These are phyloP conservation scores for Orius insidiosus DNA, from an alignment of 1,140 invertebrate genomes.

Conservation along the genomic window DNA sequence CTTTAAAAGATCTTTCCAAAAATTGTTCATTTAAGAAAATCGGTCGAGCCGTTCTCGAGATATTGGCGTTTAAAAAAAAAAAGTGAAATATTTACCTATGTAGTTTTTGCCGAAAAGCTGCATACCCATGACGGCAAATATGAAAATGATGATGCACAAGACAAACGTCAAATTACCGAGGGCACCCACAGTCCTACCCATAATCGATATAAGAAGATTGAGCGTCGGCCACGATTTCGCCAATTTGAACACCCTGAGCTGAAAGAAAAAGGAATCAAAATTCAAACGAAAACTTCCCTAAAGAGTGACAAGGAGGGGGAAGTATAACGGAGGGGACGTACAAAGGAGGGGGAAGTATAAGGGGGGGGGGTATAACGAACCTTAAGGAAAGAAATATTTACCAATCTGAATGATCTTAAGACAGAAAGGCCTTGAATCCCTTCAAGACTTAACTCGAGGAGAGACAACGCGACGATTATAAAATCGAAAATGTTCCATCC, in stretches of 20 bases:
- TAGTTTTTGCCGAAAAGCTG: slow-evolving; percentile 92
- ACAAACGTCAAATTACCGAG: slow-evolving; percentile 96
- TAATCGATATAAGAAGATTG: slow-evolving; percentile 95
- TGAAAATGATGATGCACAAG: slow-evolving; percentile 95
- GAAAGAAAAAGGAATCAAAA: slow-evolving; percentile 27
- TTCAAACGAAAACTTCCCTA: too few relatives aligned
- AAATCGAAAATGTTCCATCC: slow-evolving; percentile 99
- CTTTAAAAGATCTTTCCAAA: too few relatives aligned
- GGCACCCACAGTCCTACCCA: slow-evolving; percentile 93
- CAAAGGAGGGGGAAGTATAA: too few relatives aligned
- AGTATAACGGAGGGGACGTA: too few relatives aligned
- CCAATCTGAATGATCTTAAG: slow-evolving; percentile 93
- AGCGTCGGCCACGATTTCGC: slow-evolving; percentile 98
- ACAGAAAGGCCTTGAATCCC: slow-evolving; percentile 90
- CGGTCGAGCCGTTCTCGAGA: too few relatives aligned
- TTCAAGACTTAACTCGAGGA: slow-evolving; percentile 82
- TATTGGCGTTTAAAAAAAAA: too few relatives aligned
- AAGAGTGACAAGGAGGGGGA: too few relatives aligned
- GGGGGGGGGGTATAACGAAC: too few relatives aligned
- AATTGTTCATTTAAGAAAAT: too few relatives aligned
- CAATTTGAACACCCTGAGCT: slow-evolving; percentile 97
- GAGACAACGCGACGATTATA: slow-evolving; percentile 88
- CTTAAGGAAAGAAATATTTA: slow-evolving; percentile 33
- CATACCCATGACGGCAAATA: slow-evolving; percentile 97
- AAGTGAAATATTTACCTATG: slow-evolving; percentile 43